Evolutionary conservation across 2,797 vertebrate species (phyloP), one percentile per base, ranked within the genome.

Genomic region (Danio aesculapii): DNA sequence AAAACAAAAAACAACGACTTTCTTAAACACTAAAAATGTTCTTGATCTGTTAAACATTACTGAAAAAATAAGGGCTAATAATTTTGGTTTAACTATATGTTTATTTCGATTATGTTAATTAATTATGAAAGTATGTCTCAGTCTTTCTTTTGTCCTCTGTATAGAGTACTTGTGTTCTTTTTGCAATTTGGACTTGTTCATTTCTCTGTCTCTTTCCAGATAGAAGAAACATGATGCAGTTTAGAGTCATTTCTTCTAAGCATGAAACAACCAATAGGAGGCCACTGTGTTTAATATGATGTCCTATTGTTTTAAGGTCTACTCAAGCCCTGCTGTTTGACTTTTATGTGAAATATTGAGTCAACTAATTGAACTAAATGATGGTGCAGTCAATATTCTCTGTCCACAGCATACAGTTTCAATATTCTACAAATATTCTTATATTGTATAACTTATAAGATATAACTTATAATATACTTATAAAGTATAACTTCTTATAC

Each of bases 261-360:
- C 66, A 66, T 46, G 79, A 90, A 90, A 85, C 84, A 88, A 88
- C 85, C 52, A 75, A 85, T 89, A 87, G 84, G 57, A 89, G 84
- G 81, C 80, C 21, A 61, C 67, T 14, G 80, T 83, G 63, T 72
- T 76, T 79, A 79, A 63, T 47, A 69, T 72, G 64, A 16, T 30
- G 50, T 85, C 87, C 52, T 78, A 16, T 39, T 81, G 81, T 86
- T 86, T 85, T 86, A 81, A 79, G 87, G 87, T 85, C 86, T 64
- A 78, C 49, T 74, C 47, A 44, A 75, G 57, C 14, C 6, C 53
- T 46, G 80, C 78, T 75, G 82, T 74, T 84, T 88, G 87, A 87
- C 87, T 79, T 86, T 83, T 83, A 86, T 83, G 91, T 91, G 88
- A 86, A 91, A 91, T 89, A 30, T 89, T 91, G 87, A 91, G 87